Evolutionary conservation across 2,797 vertebrate species (phyloP).

Genomic region (Pantherophis vulpinus): DNA sequence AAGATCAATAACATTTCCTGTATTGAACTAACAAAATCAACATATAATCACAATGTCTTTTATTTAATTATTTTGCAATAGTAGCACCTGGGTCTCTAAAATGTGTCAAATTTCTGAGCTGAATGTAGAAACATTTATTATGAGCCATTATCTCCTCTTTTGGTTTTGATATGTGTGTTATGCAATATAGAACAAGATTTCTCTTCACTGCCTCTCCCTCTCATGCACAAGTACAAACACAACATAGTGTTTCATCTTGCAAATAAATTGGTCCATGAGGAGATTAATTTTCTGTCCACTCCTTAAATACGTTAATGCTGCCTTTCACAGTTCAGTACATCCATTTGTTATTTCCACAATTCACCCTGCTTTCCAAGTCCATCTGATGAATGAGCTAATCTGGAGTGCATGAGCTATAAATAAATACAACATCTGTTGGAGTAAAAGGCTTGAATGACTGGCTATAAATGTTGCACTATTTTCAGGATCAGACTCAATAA

Average conservation of each 20-base stretch:
- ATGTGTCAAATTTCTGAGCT: not conserved
- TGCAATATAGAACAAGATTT: not conserved
- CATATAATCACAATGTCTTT: not conserved
- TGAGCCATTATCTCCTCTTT: not conserved
- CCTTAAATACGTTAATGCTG: slow-evolving; percentile 4
- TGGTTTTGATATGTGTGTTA: not conserved
- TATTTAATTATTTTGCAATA: not conserved
- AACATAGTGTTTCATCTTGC: not conserved
- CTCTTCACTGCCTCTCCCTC: too few species aligned
- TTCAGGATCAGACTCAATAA: too few species aligned
- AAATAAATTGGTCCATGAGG: not conserved
- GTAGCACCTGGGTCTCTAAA: not conserved
- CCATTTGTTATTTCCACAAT: slow-evolving; percentile 18
- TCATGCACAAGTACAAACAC: not conserved
- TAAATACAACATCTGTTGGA: slow-evolving; percentile 54
- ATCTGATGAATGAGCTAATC: slow-evolving; percentile 55
- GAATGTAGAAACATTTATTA: not conserved
- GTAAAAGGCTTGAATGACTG: slow-evolving; percentile 36
- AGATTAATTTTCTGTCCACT: not conserved
- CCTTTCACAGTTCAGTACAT: slow-evolving; percentile 14
- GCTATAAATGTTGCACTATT: too few species aligned
- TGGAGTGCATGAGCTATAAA: slow-evolving; percentile 53
- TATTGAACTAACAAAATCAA: not conserved
- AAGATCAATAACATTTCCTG: not conserved
- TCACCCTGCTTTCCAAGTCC: slow-evolving; percentile 34